Base-by-base conservation (phyloP, 2,113 vertebrate genomes). In the Chrysemys picta region DNA sequence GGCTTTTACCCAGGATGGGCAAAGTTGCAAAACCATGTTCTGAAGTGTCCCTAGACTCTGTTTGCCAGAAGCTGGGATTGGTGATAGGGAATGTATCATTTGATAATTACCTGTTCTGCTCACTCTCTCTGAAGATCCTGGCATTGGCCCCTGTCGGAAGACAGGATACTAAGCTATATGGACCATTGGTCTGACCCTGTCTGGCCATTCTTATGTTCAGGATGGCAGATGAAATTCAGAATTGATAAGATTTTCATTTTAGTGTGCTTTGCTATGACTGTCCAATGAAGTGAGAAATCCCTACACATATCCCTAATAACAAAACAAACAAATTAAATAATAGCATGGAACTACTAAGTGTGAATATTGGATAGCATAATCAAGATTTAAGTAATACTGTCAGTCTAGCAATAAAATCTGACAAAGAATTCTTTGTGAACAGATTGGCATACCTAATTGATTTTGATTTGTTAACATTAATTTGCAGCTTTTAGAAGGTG, bases 381-480 rank as follows among this genome's bases (percentile, higher is more conserved):
- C 80, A 93, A 80, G 50, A 72, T 88, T 89, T 91, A 97, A 97
- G 57, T 81, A 94, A 42, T 81, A 82, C 35, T 94, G 59, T 94
- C 84, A 85, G 53, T 22, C 45, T 94, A 17, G 22, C 90, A 97
- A 97, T 96, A 97, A 97, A 97, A 95, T 79, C 89, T 93, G 75
- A 92, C 93, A 85, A 96, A 96, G 78, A 96, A 97, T 96, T 90
- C 86, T 96, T 96, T 94, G 42, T 38, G 50, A 97, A 82, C 38
- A 93, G 83, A 94, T 88, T 95, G 97, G 80, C 57, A 88, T 90
- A 95, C 80, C n/a, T 97, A 90, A 96, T 84, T 95, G 90, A 97
- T 95, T 97, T 95, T 96, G 62, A 90, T 95, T 80, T 90, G 84
- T 96, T 97, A 96, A 96, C 89, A 96, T 96, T 38, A 95, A 92